phyloP scores from a whole-genome alignment of 2,113 vertebrate genomes.

The Carettochelys insculpta region DNA sequence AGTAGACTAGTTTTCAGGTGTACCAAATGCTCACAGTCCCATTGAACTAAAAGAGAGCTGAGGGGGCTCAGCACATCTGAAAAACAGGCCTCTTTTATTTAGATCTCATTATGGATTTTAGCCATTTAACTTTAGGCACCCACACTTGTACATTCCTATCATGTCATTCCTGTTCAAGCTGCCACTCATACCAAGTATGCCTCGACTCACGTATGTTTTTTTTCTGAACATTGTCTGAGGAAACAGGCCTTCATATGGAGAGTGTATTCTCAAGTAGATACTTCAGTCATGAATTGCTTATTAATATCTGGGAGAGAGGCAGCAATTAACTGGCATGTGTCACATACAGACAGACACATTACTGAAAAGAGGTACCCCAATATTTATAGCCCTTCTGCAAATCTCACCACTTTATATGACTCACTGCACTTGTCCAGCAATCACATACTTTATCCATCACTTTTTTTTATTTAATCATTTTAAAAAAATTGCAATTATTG shows the following conservation, averaged over 20 bases:
- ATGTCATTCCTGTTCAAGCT: background rate
- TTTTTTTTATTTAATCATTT: background rate
- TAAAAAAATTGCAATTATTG: background rate
- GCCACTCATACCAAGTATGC: background rate
- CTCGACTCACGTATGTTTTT: background rate
- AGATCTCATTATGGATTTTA: background rate
- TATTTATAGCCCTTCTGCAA: background rate
- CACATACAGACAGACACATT: background rate
- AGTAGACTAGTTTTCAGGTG: background rate
- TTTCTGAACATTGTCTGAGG: background rate
- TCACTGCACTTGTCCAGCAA: background rate
- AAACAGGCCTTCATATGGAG: background rate
- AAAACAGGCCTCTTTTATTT: background rate
- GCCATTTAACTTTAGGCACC: background rate
- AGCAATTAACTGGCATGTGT: background rate
- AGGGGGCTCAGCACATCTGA: background rate
- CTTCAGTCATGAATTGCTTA: background rate
- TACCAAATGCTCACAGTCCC: background rate
- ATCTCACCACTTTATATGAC: background rate
- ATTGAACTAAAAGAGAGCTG: background rate
- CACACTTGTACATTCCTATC: background rate
- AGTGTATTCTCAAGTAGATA: background rate
- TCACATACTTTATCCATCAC: background rate
- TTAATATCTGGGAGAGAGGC: background rate
- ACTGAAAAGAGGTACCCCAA: background rate